A percentile compares a stretch with the other conserved stretches of the same genome.
Conservation (phyloP, 2,113 vertebrate species). For the Myrmecobius fasciatus region DNA sequence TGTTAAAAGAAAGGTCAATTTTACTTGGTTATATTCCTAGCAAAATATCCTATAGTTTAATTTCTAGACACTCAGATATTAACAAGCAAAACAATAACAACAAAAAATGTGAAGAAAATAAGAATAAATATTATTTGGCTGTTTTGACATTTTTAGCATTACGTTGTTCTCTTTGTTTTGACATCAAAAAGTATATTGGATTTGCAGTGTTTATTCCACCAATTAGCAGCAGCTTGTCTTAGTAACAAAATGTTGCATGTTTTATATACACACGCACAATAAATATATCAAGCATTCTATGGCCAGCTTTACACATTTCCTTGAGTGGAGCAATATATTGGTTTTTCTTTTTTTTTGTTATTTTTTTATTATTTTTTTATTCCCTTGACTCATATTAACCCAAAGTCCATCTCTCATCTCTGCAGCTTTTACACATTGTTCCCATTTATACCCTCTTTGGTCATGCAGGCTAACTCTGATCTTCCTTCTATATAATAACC, state of each 20-base stretch:
- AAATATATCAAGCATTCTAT: conserved; percentile 27
- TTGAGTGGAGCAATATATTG: not conserved
- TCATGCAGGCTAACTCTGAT: not conserved
- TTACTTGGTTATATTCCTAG: not conserved
- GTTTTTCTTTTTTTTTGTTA: not conserved
- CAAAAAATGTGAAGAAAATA: conserved; percentile 26
- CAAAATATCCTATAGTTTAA: conserved; percentile 69
- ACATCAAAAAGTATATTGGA: conserved; percentile 61
- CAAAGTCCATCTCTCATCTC: not conserved
- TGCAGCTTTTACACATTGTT: not conserved
- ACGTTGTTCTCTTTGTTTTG: conserved; percentile 68
- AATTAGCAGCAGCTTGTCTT: conserved; percentile 66
- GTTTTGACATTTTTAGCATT: conserved; percentile 63
- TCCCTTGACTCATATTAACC: not conserved
- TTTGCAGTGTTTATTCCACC: conserved; percentile 65
- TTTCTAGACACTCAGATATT: conserved; percentile 60
- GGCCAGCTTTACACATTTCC: not conserved
- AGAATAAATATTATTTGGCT: conserved; percentile 66
- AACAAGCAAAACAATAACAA: conserved; percentile 38
- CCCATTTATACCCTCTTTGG: not conserved
- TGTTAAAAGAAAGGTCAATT: not conserved
- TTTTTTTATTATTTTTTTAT: not conserved
- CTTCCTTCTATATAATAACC: not conserved
- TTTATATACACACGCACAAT: conserved; percentile 43
- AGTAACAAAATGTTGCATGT: conserved; percentile 6